A percentile compares a stretch with the other conserved stretches of the same genome.
These are phyloP conservation scores for Phaedon cochleariae DNA, from an alignment of 2,888 invertebrate genomes.

Conservation along the genomic window DNA sequence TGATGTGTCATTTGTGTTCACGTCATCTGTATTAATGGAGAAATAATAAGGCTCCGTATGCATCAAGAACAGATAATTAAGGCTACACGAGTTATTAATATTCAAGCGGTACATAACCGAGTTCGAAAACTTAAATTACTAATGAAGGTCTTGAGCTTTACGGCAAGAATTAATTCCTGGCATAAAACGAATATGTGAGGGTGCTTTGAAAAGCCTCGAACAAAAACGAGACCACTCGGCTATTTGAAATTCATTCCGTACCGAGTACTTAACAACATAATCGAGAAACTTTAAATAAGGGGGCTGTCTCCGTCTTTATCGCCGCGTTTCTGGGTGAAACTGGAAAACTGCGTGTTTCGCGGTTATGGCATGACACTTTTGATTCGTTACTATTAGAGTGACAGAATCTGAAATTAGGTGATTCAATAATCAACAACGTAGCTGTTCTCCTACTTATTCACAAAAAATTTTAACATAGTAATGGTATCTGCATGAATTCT, in stretches of 20 bases:
- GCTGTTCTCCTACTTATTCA: too few species aligned
- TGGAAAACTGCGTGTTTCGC: background rate
- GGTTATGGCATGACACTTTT: background rate
- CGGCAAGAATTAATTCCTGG: slow-evolving; percentile 46
- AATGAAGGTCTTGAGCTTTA: slow-evolving; percentile 45
- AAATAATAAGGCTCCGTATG: background rate
- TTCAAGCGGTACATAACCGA: slow-evolving; percentile 39
- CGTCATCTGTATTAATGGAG: background rate
- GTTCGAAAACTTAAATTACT: slow-evolving; percentile 47
- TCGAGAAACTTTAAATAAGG: slow-evolving; percentile 52
- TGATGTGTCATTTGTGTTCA: too few species aligned
- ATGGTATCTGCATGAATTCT: too few species aligned
- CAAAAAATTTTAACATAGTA: too few species aligned
- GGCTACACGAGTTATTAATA: slow-evolving; percentile 38
- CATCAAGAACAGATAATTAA: slow-evolving; percentile 25
- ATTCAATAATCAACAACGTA: background rate
- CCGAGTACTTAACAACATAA: slow-evolving; percentile 52
- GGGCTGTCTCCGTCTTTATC: slow-evolving; percentile 39
- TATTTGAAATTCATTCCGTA: slow-evolving; percentile 54
- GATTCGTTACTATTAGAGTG: background rate
- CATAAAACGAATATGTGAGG: slow-evolving; percentile 45
- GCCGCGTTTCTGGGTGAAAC: slow-evolving; percentile 17
- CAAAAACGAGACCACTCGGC: slow-evolving; percentile 21
- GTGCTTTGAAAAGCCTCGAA: slow-evolving; percentile 19
- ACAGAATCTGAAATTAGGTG: background rate